These are phyloP conservation scores for Peromyscus eremicus DNA, from an alignment of 2,797 vertebrate species.

Conservation along the genomic window DNA sequence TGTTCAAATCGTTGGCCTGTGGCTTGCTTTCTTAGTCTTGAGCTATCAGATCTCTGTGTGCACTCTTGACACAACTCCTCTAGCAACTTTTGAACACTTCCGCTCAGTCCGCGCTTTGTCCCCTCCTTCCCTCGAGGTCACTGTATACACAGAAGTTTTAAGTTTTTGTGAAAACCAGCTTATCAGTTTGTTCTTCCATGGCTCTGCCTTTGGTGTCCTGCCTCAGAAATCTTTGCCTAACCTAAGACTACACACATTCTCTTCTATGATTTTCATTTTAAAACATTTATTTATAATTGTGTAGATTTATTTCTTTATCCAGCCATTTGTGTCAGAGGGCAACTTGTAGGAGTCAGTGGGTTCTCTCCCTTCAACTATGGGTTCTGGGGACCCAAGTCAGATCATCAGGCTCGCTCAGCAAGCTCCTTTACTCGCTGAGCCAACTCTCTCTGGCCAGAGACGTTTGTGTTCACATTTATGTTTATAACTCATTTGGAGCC, in stretches of 20 bases:
- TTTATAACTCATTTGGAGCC: constrained; percentile 1
- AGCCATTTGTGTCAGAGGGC: not conserved
- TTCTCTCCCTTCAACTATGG: not conserved
- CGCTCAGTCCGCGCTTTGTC: not conserved
- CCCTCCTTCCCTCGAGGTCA: not conserved
- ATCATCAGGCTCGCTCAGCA: not conserved
- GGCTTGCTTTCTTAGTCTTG: not conserved
- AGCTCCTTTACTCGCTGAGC: too few relatives aligned
- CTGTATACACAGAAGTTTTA: not conserved
- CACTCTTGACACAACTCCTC: not conserved
- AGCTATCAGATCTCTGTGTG: not conserved
- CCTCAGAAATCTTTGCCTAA: not conserved
- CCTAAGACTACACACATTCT: not conserved
- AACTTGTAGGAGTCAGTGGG: not conserved
- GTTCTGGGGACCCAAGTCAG: not conserved
- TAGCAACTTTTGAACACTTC: not conserved
- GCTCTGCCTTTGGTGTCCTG: not conserved
- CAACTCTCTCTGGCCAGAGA: not conserved
- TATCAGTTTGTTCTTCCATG: not conserved
- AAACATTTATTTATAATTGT: not conserved
- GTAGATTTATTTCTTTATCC: not conserved
- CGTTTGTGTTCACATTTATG: not conserved
- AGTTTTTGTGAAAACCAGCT: not conserved
- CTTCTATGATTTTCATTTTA: not conserved
- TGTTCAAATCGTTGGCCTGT: not conserved